Evolutionary conservation across 2,888 invertebrate species (phyloP).

Genomic region (Phaonia tiefii): DNA sequence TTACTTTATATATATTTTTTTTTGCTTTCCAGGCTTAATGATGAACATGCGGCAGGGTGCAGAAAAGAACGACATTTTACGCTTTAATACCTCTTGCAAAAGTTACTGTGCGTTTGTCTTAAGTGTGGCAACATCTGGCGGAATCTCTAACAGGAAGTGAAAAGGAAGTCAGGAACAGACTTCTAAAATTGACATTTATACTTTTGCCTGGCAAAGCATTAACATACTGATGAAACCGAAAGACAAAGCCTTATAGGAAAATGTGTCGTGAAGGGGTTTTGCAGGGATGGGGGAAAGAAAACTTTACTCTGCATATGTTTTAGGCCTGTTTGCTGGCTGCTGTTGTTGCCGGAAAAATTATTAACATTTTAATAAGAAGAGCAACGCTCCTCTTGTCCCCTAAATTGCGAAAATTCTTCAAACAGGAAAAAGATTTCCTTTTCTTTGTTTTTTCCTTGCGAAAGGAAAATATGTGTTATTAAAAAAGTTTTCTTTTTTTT

Average conservation of each 20-base stretch:
- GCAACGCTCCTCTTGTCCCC: background rate
- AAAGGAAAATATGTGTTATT: background rate
- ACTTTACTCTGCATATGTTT: background rate
- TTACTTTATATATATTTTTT: no score
- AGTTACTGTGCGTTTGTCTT: background rate
- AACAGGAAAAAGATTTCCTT: background rate
- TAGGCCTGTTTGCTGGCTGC: background rate
- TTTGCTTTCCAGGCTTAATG: background rate
- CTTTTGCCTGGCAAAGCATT: background rate
- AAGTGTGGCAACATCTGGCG: background rate
- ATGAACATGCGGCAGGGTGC: background rate
- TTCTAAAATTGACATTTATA: background rate
- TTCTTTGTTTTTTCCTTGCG: background rate
- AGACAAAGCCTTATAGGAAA: background rate
- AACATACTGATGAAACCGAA: constrained; percentile 3
- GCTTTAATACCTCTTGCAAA: constrained; percentile 2
- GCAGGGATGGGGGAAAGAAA: background rate
- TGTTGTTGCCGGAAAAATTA: background rate
- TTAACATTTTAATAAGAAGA: constrained; percentile 13
- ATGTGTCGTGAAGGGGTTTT: background rate
- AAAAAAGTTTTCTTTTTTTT: background rate
- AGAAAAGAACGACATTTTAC: constrained; percentile 1
- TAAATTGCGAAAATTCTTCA: background rate
- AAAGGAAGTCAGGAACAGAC: background rate
- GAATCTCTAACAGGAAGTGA: background rate